Conservation (phyloP, 2,888 invertebrate species). For the Hedya salicella region DNA sequence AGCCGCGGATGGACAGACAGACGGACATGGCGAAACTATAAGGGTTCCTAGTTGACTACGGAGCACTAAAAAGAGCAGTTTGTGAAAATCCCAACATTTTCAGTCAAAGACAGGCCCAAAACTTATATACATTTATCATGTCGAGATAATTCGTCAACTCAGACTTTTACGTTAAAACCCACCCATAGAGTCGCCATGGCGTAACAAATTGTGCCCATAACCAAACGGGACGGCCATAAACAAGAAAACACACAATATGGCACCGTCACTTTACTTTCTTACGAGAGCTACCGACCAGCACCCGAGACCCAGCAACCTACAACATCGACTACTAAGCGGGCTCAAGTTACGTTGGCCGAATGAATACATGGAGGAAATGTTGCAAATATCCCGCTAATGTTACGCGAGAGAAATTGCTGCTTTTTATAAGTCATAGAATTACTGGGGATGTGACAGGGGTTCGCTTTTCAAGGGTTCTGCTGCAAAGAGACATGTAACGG, state of each 20-base stretch:
- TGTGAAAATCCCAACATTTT: too few relatives aligned
- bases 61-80: too few relatives aligned
- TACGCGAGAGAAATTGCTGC: conserved; percentile 29
- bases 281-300: neutral
- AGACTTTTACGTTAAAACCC: neutral
- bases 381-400: conserved; percentile 31
- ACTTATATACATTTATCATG: neutral
- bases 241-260: conserved; percentile 23
- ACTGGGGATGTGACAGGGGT: conserved; percentile 18
- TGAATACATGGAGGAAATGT: conserved; percentile 29
- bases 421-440: conserved; percentile 31
- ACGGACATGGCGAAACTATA: too few relatives aligned
- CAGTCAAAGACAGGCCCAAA: too few relatives aligned
- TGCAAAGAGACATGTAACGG: neutral
- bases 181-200: conserved; percentile 24
- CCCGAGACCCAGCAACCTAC: neutral
- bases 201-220: conserved; percentile 33
- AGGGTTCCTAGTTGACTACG: too few relatives aligned
- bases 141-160: neutral
- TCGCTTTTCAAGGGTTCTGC: neutral
- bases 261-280: conserved; percentile 19
- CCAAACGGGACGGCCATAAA: conserved; percentile 36
- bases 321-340: neutral
- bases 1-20: too few relatives aligned
- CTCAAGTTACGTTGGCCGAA: neutral